Base-by-base conservation (phyloP, 2,113 vertebrate species). In the Pogonocichla stellata region DNA sequence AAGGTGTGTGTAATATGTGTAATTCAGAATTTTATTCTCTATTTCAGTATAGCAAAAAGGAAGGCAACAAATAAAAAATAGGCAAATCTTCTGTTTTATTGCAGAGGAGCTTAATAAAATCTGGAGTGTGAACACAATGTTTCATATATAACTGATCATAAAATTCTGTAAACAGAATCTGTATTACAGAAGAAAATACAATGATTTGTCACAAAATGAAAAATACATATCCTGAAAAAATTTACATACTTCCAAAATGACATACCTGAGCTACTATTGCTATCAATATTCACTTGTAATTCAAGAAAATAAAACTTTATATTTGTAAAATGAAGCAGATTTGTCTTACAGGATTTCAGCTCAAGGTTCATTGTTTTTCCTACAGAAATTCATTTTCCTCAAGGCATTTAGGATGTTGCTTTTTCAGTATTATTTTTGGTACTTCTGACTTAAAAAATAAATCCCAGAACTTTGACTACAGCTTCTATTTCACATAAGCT, bases 271-370 rank as follows among this genome's bases (percentile, higher is more conserved):
- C 64, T 84, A 93, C 43, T 67, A 26, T 50, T 92, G 54, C 51
- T 94, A 89, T 94, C 33, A 53, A n/a, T 86, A 58, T 53, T 85
- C 70, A 22, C 82, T 89, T 67, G 24, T 70, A 94, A 83, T 87
- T 96, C 70, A 92, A 93, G 83, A 79, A 96, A 86, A 83, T 94
- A 88, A 77, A 66, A 47, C 36, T 60, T 58, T 16, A 14, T 71
- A 48, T 95, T 88, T 94, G 60, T 86, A 90, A 94, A 95, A 89
- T 83, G 48, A 84, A 97, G 42, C 80, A 95, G 65, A 90, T 88
- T 64, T 90, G 72, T 86, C 45, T 70, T 73, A 65, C 4, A 80
- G 26, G 14, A 58, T 83, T 64, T 87, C 57, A 43, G 43, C 53
- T 79, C 31, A 82, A 85, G 28, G 9, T 57, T 90, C 62, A 29